Percentiles rank a stretch among this genome's conserved stretches.
phyloP scores from a whole-genome alignment of 2,113 vertebrate genomes.

The Rhinopomastus cyanomelas region DNA sequence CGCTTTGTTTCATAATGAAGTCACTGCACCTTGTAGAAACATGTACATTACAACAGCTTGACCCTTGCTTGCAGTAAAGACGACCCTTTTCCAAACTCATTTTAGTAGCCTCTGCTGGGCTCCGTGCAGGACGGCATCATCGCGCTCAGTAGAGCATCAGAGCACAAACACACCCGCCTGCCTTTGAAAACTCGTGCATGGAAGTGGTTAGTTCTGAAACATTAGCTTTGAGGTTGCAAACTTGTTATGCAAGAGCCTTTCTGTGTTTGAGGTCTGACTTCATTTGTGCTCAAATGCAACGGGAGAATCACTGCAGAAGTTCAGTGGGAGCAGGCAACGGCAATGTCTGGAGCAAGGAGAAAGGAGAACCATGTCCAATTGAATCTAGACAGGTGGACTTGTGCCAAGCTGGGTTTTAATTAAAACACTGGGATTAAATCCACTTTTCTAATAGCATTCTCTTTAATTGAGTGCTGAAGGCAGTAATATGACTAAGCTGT shows the following conservation, averaged over 20 bases:
- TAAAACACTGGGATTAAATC: constrained; percentile 57
- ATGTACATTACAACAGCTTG: not conserved
- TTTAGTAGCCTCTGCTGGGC: not conserved
- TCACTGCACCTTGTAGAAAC: not conserved
- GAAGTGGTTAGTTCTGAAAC: not conserved
- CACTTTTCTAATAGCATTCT: constrained; percentile 40
- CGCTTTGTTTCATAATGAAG: not conserved
- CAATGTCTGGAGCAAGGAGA: not conserved
- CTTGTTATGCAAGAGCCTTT: not conserved
- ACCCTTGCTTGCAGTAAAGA: not conserved
- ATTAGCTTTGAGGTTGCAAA: not conserved
- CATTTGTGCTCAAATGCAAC: not conserved
- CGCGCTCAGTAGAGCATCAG: not conserved
- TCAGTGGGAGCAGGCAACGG: not conserved
- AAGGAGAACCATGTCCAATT: not conserved
- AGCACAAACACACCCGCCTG: not conserved
- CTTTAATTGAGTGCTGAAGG: constrained; percentile 62
- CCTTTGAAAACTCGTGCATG: not conserved
- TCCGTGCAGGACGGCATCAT: not conserved
- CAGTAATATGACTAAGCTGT: constrained; percentile 34
- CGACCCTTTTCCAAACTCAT: not conserved
- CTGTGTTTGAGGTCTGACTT: not conserved
- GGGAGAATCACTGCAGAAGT: not conserved
- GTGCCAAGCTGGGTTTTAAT: constrained; percentile 53
- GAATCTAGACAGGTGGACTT: constrained; percentile 33